phyloP scores from a whole-genome alignment of 2,888 invertebrate genomes.

The Meghimatium bilineatum region DNA sequence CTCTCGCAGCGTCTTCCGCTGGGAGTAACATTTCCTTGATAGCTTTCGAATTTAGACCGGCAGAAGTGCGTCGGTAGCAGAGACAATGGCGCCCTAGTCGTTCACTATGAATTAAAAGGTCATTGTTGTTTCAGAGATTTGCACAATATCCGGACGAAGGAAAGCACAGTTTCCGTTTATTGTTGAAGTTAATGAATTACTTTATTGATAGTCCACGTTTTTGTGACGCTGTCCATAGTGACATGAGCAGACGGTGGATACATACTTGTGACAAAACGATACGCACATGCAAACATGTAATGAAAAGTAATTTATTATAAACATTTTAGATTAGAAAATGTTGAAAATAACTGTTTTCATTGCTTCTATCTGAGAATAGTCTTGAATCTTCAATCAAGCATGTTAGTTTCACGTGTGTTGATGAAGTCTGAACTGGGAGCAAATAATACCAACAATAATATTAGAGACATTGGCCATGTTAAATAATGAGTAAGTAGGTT shows the following conservation, averaged over 20 bases:
- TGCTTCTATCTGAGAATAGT: too few relatives aligned
- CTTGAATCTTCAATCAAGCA: too few relatives aligned
- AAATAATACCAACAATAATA: too few relatives aligned
- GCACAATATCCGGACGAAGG: conserved; percentile 20
- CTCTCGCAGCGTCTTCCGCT: neutral
- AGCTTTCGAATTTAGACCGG: conserved; percentile 24
- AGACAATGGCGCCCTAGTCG: conserved; percentile 14
- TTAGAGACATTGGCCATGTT: too few relatives aligned
- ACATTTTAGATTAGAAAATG: too few relatives aligned
- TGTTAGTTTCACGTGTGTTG: too few relatives aligned
- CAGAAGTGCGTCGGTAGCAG: neutral
- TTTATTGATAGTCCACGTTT: conserved; percentile 13
- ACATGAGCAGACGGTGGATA: neutral
- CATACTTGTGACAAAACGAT: neutral
- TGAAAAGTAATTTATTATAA: too few relatives aligned
- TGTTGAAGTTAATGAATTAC: conserved; percentile 40
- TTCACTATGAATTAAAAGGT: conserved; percentile 16
- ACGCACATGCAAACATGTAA: neutral
- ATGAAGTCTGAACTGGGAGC: too few relatives aligned
- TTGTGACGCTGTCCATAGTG: neutral
- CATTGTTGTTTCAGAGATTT: conserved; percentile 20
- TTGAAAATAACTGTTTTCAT: too few relatives aligned
- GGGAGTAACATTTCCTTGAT: conserved; percentile 31
- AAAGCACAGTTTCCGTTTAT: conserved; percentile 29
- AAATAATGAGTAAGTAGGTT: too few relatives aligned